Evolutionary conservation across 2,113 vertebrate genomes (phyloP), one percentile per base, ranked within the genome.

Genomic region (Anarrhichthys ocellatus): DNA sequence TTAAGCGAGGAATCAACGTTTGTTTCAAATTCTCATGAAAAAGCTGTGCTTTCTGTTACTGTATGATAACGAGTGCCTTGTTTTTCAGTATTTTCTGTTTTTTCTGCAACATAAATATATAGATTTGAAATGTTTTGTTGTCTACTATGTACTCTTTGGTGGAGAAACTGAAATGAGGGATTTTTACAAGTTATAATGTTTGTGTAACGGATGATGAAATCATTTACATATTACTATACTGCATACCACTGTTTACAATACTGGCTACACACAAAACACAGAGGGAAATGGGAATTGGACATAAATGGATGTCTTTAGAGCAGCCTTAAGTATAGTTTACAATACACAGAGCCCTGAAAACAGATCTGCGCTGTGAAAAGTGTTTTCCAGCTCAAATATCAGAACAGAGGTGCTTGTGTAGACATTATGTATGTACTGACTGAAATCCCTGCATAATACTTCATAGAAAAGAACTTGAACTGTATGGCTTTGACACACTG

Each of bases 81-180:
- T 54, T 22, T 54, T 36, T 54, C 7, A 36, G 22, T 24, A 13
- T 54, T 13, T 17, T 71, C 20, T 65, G 7, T 50, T 56, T 67
- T 58, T n/a, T 56, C 20, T 70, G 27, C 7, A 10, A 50, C 15
- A 29, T 40, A 34, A 78, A 73, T 18, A 48, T 36, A 17, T 36
- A 42, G 11, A 64, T 32, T 85, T 85, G 54, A 77, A 66, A 62
- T 84, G 50, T 73, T 83, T 72, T 72, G 13, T 65, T 67, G 7
- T 82, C 6, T 38, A n/a, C 1, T 67, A 73, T 59, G 70, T 65
- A 78, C 46, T 90, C 87, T 91, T 90, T 91, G 91, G 78, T 68
- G 83, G 36, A 70, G 63, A 76, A 80, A 86, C 52, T 76, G 56
- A 84, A 78, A 82, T 32, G 10, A 46, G 61, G 48, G 42, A 40